A percentile compares a stretch with the other conserved stretches of the same genome.
These are phyloP conservation scores for Caenorhabditis tropicalis DNA, from an alignment of 1,140 invertebrate species.

Conservation along the genomic window DNA sequence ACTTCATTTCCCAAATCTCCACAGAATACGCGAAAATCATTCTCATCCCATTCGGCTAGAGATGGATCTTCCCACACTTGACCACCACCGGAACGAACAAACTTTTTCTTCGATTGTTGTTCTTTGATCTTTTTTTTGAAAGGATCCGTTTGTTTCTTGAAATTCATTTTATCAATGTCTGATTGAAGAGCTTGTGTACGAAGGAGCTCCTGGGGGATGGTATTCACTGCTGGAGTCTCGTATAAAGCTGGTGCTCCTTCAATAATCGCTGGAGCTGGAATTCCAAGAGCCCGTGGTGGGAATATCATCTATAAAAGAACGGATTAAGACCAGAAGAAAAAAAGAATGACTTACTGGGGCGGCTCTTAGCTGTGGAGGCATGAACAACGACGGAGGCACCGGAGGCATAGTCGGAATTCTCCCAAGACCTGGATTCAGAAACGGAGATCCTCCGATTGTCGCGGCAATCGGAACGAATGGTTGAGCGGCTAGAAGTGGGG, in stretches of 20 bases:
- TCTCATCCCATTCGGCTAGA: slow-evolving; percentile 71
- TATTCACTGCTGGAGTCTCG: background rate
- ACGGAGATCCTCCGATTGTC: background rate
- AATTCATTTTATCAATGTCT: slow-evolving; percentile 65
- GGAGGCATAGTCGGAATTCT: slow-evolving; percentile 9
- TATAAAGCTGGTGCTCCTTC: slow-evolving; percentile 29
- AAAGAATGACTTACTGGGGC: background rate
- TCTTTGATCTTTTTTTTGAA: slow-evolving; percentile 58
- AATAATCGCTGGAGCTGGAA: slow-evolving; percentile 12
- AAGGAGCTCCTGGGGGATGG: slow-evolving; percentile 17
- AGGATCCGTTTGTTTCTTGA: slow-evolving; percentile 55
- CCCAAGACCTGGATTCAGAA: slow-evolving; percentile 3
- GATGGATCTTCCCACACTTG: slow-evolving; percentile 70
- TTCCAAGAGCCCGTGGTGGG: background rate
- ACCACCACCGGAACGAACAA: slow-evolving; percentile 68
- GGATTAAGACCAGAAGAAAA: background rate
- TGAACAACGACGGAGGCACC: slow-evolving; percentile 8
- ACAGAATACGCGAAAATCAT: slow-evolving; percentile 95
- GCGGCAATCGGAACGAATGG: background rate
- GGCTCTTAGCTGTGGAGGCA: slow-evolving; percentile 14
- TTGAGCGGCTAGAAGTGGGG: background rate
- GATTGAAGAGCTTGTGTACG: slow-evolving; percentile 65
- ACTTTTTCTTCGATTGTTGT: slow-evolving; percentile 71
- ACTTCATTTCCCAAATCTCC: slow-evolving; percentile 97
- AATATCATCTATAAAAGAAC: background rate